Evolutionary conservation across 2,113 vertebrate genomes (phyloP), one percentile per base, ranked within the genome.

Genomic region (Entomyzon cyanotis): DNA sequence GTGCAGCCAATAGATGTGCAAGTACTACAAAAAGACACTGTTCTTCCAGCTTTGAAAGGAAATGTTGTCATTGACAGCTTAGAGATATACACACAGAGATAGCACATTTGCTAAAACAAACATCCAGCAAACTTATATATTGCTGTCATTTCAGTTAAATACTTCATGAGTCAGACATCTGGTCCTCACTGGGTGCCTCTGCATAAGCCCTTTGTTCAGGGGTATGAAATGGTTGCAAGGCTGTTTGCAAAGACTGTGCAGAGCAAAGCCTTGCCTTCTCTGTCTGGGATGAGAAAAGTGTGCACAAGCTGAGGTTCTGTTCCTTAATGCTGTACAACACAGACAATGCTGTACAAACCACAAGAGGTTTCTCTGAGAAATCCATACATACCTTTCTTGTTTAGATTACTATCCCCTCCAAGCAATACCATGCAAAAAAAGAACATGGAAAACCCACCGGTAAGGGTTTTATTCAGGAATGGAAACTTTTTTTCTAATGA

Each of bases 101-200:
- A 89, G 58, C 30, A 69, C 37, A 70, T 90, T 95, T 94, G 79
- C 59, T 95, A 93, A 95, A 85, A 80, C 74, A 94, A 90, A 84
- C 39, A 82, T 62, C 50, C 53, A 93, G 30, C 59, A 63, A 83
- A 89, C 21, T 46, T 73, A 85, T 85, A 83, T 44, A 79, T 85
- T 53, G 90, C 76, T 91, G 70, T 85, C 78, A 49, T 90, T 95
- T 80, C 67, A 70, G 69, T 85, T 80, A 83, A 97, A 55, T 65
- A 87, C 59, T 90, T 89, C 65, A 35, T 69, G 70, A 90, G 67
- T 67, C 90, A 95, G 87, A 95, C 85, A 93, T 93, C 82, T 91
- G 91, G 84, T 85, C 82, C 59, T 92, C 18, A 30, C 74, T 83
- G 87, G 58, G 84, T 87, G 81, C 53, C 50, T 90, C 74, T 89